A percentile compares a stretch with the other conserved stretches of the same genome.
Evolutionary conservation across 2,113 vertebrate genomes (phyloP).

Genomic region (Grallaria varia): DNA sequence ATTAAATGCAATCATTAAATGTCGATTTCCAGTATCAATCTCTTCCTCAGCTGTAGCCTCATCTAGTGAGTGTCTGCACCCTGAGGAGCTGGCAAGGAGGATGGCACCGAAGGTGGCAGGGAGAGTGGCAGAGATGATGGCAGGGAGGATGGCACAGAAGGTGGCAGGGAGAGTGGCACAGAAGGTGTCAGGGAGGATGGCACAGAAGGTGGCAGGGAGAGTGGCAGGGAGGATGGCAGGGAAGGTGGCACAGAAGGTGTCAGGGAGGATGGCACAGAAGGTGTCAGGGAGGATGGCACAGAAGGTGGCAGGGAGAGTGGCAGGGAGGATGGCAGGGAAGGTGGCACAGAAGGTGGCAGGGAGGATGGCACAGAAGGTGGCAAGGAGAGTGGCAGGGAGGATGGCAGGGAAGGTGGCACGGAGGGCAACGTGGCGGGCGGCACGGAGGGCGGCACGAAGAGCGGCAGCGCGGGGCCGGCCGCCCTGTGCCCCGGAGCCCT

Average conservation of each 20-base stretch:
- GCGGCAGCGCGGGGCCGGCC: not conserved
- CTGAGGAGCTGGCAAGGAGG: not conserved
- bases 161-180: rapidly evolving
- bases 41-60: not conserved
- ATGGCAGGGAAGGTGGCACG: no score
- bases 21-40: rapidly evolving
- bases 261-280: no score
- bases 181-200: not conserved
- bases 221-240: not conserved
- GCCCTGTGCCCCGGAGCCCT: not conserved
- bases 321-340: not conserved
- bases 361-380: no score
- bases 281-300: not conserved
- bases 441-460: no score
- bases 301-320: not conserved
- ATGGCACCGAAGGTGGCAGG: not conserved
- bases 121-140: rapidly evolving
- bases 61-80: rapidly evolving
- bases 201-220: no score
- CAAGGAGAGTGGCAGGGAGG: no score
- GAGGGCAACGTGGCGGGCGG: no score
- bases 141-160: rapidly evolving
- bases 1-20: not conserved
- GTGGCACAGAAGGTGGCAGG: not conserved
- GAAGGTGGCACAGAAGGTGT: not conserved